Percentiles rank a stretch among this genome's conserved stretches.
These are phyloP conservation scores for Gibbula magus DNA, from an alignment of 2,888 invertebrate species.

Conservation along the genomic window DNA sequence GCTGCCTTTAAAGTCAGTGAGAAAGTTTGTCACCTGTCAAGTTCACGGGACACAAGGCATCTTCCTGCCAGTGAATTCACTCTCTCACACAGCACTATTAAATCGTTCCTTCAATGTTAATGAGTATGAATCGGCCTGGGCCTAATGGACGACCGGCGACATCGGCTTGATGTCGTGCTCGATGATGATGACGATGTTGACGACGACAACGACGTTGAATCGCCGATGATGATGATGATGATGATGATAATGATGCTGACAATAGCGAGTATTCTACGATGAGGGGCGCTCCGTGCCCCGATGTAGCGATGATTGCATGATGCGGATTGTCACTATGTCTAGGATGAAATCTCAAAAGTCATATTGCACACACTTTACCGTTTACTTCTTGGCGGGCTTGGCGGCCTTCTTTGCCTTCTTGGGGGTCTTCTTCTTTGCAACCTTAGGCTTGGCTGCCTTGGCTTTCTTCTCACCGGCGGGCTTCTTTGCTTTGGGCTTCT, in stretches of 20 bases:
- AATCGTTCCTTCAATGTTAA: too few species aligned
- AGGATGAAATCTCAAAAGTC: not conserved
- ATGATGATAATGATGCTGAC: constrained; percentile 4
- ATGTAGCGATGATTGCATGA: constrained; percentile 1
- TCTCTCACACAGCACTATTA: not conserved
- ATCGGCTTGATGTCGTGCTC: too few species aligned
- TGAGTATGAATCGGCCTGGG: too few species aligned
- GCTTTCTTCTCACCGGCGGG: not conserved
- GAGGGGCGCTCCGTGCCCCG: not conserved
- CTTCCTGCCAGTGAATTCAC: not conserved
- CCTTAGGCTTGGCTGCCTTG: constrained; percentile 4
- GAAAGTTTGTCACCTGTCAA: not conserved
- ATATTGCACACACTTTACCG: not conserved
- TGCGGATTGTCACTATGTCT: not conserved
- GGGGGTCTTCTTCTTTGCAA: constrained; percentile 37
- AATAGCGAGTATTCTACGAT: constrained; percentile 2
- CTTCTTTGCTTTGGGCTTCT: constrained; percentile 30
- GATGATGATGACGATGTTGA: too few species aligned
- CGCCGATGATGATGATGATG: not conserved
- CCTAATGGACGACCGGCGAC: too few species aligned
- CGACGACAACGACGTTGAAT: too few species aligned
- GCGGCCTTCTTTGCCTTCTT: constrained; percentile 46
- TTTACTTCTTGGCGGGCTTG: constrained; percentile 44
- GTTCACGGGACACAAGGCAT: not conserved
- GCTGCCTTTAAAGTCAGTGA: constrained; percentile 5